Evolutionary conservation across 1,140 invertebrate species (phyloP), one percentile per base, ranked within the genome.

Genomic region (Coenobita brevimanus): DNA sequence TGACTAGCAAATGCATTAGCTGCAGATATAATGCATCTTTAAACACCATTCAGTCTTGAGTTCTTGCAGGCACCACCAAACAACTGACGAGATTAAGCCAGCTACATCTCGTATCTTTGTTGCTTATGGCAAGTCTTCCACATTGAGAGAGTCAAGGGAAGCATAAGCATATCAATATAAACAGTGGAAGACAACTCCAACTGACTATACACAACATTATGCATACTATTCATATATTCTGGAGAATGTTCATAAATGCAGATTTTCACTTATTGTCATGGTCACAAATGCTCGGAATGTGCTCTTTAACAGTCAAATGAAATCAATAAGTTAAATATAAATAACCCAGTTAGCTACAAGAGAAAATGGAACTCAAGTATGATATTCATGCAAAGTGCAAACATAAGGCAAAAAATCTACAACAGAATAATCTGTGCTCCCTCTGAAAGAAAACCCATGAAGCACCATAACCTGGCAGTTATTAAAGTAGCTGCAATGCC

Each of bases 1-100:
- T 87, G 85, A 87, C 85, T 87, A 87, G 85, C 85, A 87, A 50
- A 60, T 87, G 76, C 62, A 80, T 64, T 73, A 79, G 78, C 85
- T 87, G 76, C 62, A 69, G 50, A 81, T 36, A 60, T 71, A 80
- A 75, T 80, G 54, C 54, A 76, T 64, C 60, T 24, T 71, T 80
- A 71, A 71, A 87, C 43, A 50, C 64, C 67, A 87, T 71, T 71
- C 41, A 21, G 36, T 57, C 76, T 81, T 80, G 24, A 67, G 46
- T 46, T 76, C 82, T 38, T 75, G 60, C 50, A 57, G 50, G 75
- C 43, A 85, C 82, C 60, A 85, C 24, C 54, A 76, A 76, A 54
- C 46, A 50, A 50, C 6, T 50, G 46, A 46, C 38, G 30, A 24
- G 24, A n/a, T 21, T 24, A 38, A 41, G 57, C 57, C 78, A 81